Base-by-base conservation (phyloP, 2,888 invertebrate genomes). In the Dromius quadrimaculatus region DNA sequence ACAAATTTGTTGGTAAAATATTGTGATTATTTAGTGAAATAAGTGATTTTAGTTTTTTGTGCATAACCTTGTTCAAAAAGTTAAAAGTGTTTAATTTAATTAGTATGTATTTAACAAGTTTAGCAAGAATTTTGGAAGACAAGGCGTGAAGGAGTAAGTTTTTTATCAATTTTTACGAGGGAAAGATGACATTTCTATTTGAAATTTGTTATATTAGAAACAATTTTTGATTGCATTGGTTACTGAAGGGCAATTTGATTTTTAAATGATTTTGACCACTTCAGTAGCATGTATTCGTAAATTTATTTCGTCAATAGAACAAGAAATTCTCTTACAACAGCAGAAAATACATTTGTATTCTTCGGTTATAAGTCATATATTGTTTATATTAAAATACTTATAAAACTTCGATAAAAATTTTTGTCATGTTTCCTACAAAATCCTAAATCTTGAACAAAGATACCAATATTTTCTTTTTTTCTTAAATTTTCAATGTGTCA, bases 341-440 rank as follows among this genome's bases (percentile, higher is more conserved):
- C n/a, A n/a, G n/a, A n/a, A n/a, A n/a, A n/a, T n/a, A 47, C 15
- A 43, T 45, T 45, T 11, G 45, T 54, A 28, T 54, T 54, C 50
- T 2, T 2, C 11, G 8, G 28, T 9, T 11, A 13, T 28, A 54
- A 8, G 15, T 15, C 13, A 54, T 54, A 54, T 54, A 59, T 59
- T 36, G 11, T 57, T 17, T 36, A 36, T 36, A 59, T 74, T 73
- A 75, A 76, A 74, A 75, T 76, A 72, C 73, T 74, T 74, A 72
- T 74, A 75, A 76, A 76, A 68, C 74, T 74, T 74, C 75, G 66
- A 76, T 76, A 76, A 76, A 76, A 73, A 76, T 75, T 76, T 76
- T 74, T 74, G 71, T 72, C 76, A 76, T 76, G 76, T 75, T 68
- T 74, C 2, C 1, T 32, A 66, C 28, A 59, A 57, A 59, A 28